Conservation (phyloP, 2,797 vertebrate genomes). For the Catamblyrhynchus diadema region DNA sequence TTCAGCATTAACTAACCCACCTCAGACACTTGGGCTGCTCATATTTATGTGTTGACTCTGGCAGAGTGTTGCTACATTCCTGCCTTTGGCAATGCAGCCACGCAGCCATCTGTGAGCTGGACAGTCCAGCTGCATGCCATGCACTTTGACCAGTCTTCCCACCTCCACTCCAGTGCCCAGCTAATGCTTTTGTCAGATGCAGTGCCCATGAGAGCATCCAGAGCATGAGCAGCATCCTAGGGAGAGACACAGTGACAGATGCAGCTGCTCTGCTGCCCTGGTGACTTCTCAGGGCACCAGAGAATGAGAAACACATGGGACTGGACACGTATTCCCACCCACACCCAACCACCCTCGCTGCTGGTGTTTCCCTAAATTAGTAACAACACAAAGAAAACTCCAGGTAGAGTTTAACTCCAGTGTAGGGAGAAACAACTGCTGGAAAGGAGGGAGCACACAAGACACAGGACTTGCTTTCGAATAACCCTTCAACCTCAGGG, state of each 20-base stretch:
- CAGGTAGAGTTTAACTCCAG: background rate
- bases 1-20: background rate
- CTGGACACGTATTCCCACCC: background rate
- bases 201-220: background rate
- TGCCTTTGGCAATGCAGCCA: background rate
- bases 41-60: background rate
- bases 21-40: background rate
- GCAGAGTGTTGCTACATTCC: background rate
- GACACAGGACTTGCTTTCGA: constrained; percentile 42
- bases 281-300: background rate
- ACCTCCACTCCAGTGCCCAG: background rate
- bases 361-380: background rate
- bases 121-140: background rate
- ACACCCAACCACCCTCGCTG: background rate
- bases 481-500: constrained; percentile 52
- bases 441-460: background rate
- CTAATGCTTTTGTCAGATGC: background rate
- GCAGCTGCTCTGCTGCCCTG: background rate
- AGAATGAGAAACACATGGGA: background rate
- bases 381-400: background rate
- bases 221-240: rapidly evolving
- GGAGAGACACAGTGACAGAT: rapidly evolving
- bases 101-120: rapidly evolving
- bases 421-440: background rate
- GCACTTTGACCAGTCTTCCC: background rate